Percentiles rank a stretch among this genome's conserved stretches.
phyloP scores from a whole-genome alignment of 2,797 vertebrate genomes.

The Sphenodon punctatus region DNA sequence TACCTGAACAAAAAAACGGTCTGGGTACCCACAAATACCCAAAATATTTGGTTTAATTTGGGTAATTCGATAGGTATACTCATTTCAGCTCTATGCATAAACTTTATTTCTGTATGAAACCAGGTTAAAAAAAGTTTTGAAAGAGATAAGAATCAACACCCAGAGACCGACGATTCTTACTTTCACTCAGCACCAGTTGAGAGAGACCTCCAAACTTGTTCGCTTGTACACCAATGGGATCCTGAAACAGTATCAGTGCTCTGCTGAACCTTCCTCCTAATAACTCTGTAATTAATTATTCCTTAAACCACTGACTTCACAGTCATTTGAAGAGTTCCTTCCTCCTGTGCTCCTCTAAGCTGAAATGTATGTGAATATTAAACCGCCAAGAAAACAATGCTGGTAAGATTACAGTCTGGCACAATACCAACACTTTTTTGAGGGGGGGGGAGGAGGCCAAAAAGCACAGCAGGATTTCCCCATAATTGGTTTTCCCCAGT shows the following conservation, averaged over 20 bases:
- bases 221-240: slow-evolving; percentile 30
- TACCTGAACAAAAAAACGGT: too few species aligned
- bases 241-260: slow-evolving; percentile 51
- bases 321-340: slow-evolving; percentile 64
- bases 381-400: background rate
- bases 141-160: too few species aligned
- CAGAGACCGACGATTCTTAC: too few species aligned
- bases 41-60: too few species aligned
- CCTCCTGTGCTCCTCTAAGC: slow-evolving; percentile 25
- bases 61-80: too few species aligned
- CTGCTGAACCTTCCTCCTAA: slow-evolving; percentile 44
- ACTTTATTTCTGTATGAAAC: too few species aligned
- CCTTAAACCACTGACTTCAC: slow-evolving; percentile 68
- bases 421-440: slow-evolving; percentile 27
- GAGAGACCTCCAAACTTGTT: slow-evolving; percentile 10
- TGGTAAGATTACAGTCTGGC: slow-evolving; percentile 12
- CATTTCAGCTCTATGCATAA: too few species aligned
- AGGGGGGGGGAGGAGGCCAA: slow-evolving; percentile 41
- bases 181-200: accelerated
- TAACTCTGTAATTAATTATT: slow-evolving; percentile 67
- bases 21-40: too few species aligned
- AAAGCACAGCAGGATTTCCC: slow-evolving; percentile 49
- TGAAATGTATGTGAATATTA: slow-evolving; percentile 35
- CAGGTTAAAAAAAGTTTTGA: too few species aligned
- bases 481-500: slow-evolving; percentile 38